phyloP scores from a whole-genome alignment of 1,140 invertebrate genomes.

The Drosophila kikkawai region DNA sequence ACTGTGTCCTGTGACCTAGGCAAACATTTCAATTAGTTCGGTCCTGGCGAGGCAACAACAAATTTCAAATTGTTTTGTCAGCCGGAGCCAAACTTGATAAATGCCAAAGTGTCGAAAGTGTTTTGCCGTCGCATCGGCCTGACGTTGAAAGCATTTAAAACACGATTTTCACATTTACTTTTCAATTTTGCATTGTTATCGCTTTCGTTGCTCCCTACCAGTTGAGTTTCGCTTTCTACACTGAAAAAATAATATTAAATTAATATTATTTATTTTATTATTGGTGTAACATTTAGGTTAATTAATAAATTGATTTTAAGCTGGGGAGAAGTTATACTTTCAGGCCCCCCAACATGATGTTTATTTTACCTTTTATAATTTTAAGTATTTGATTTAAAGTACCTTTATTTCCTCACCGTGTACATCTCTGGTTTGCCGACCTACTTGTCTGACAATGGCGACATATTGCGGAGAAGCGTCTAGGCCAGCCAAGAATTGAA shows the following conservation, averaged over 20 bases:
- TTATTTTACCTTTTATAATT: no score
- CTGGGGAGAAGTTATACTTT: no score
- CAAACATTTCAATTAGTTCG: slow-evolving; percentile 75
- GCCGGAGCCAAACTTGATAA: slow-evolving; percentile 64
- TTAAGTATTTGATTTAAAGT: no score
- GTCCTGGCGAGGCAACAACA: slow-evolving; percentile 42
- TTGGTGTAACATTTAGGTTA: no score
- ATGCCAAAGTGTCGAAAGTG: slow-evolving; percentile 69
- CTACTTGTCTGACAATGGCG: slow-evolving; percentile 45
- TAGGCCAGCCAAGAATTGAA: slow-evolving; percentile 63
- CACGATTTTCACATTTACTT: slow-evolving; percentile 79
- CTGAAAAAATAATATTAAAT: neutral
- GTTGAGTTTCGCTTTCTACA: slow-evolving; percentile 16
- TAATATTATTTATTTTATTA: no score
- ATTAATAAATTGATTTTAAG: no score
- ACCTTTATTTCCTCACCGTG: neutral
- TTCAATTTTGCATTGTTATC: slow-evolving; percentile 72
- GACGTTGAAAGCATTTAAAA: slow-evolving; percentile 74
- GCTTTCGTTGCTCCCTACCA: slow-evolving; percentile 27
- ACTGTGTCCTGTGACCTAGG: slow-evolving; percentile 42
- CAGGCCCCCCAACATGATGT: no score
- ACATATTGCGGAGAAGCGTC: slow-evolving; percentile 71
- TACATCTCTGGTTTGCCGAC: slow-evolving; percentile 13
- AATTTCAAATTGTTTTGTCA: slow-evolving; percentile 75
- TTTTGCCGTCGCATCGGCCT: slow-evolving; percentile 48